A percentile compares a stretch with the other conserved stretches of the same genome.
phyloP scores from a whole-genome alignment of 2,113 vertebrate genomes.

The Echinops telfairi region DNA sequence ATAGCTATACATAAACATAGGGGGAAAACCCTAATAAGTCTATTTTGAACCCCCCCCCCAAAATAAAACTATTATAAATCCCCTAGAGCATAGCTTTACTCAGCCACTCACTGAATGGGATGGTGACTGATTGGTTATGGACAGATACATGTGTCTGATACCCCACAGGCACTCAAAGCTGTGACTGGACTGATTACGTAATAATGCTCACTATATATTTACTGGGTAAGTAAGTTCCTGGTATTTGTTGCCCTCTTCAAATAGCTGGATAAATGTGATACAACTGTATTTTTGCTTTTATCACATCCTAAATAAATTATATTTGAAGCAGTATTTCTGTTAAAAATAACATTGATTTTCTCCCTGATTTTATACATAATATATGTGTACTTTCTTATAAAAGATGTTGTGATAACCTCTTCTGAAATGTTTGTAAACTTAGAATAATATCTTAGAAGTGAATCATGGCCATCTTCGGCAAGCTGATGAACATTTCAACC shows the following conservation, averaged over 20 bases:
- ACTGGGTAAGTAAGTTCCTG: no score
- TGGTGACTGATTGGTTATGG: not conserved
- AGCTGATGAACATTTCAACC: constrained; percentile 7
- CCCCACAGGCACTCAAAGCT: not conserved
- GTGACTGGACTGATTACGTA: not conserved
- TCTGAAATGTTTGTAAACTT: no score
- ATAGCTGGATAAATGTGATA: no score
- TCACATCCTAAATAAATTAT: constrained; percentile 37
- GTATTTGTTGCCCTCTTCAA: no score
- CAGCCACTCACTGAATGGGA: not conserved
- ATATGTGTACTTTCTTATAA: not conserved
- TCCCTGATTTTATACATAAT: constrained; percentile 42
- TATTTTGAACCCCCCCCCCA: no score
- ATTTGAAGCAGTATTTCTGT: constrained; percentile 49
- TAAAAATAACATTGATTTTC: constrained; percentile 14
- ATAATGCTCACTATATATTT: not conserved
- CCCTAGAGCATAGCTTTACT: not conserved
- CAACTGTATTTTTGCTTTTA: constrained; percentile 4
- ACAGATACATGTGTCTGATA: not conserved
- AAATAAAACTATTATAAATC: no score
- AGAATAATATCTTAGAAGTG: no score
- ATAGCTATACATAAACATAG: not conserved
- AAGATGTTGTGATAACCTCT: no score
- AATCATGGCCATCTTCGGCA: no score
- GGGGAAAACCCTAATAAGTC: no score